phyloP scores from a whole-genome alignment of 2,797 vertebrate species.

The Lacerta bilineata region DNA sequence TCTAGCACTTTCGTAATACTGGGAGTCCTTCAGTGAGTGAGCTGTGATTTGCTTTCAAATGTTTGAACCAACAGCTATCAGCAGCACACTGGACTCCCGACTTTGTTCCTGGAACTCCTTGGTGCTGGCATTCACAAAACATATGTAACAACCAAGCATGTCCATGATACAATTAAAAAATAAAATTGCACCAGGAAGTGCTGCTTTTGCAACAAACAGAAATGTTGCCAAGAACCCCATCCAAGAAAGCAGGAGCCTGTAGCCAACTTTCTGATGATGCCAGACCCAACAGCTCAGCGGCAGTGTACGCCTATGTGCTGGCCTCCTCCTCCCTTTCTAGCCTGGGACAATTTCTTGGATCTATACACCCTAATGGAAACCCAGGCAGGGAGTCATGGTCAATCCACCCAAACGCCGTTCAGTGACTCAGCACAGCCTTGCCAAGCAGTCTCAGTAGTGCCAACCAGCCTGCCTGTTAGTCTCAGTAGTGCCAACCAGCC shows the following conservation, averaged over 20 bases:
- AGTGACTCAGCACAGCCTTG: slow-evolving; percentile 23
- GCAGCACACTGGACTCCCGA: neutral
- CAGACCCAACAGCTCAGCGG: neutral
- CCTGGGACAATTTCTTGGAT: slow-evolving; percentile 17
- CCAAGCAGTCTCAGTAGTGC: slow-evolving; percentile 1
- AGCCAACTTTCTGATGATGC: slow-evolving; percentile 3
- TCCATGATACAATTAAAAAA: neutral
- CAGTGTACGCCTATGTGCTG: neutral
- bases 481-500: neutral
- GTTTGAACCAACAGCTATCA: neutral
- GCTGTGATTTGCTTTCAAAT: neutral
- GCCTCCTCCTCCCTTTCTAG: slow-evolving; percentile 14
- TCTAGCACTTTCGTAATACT: neutral
- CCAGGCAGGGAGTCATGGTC: neutral
- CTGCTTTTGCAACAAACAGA: slow-evolving; percentile 21
- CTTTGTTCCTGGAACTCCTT: neutral
- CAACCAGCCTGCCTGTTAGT: neutral
- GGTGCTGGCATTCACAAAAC: neutral
- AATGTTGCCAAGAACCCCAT: neutral
- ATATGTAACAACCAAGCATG: neutral
- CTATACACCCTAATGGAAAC: slow-evolving; percentile 1
- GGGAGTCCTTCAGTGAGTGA: neutral
- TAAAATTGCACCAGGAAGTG: neutral
- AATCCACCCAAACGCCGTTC: neutral
- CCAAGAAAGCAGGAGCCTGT: neutral